Evolutionary conservation across 1,140 invertebrate genomes (phyloP), one percentile per base, ranked within the genome.

Genomic region (Drosophila nikananu): DNA sequence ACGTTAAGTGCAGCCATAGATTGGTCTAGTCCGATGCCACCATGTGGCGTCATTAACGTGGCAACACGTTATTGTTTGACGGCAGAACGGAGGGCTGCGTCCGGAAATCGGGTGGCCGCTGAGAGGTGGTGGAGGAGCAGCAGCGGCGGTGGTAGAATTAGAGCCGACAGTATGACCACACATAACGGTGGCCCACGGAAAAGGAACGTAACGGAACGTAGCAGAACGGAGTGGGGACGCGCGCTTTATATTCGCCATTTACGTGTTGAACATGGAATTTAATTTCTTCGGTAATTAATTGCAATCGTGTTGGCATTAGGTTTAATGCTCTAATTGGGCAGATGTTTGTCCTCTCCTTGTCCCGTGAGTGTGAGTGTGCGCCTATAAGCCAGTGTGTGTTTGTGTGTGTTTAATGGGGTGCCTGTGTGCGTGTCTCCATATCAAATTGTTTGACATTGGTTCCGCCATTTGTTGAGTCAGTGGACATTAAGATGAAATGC

Each of bases 261-360:
- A 90, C 86, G 86, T 90, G 86, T 90, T 90, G 86, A 90, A 82
- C 86, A 86, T 90, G 79, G 79, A 90, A 90, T 90, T 90, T 90
- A 90, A 90, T 90, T 90, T 90, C 86, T 82, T 90, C 73, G 86
- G 86, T 90, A 90, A 90, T 90, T 90, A 90, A 90, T 90, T 90
- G 86, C 86, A 90, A 90, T 90, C 86, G 86, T 90, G 86, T 90
- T 90, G 86, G 86, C 78, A 90, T 90, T 90, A 90, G 71, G 79
- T 86, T 90, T 90, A 90, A 90, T 90, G 86, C 72, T 81, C 78
- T 90, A 90, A 89, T 89, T 84, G 81, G 70, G 63, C 67, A 80
- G 75, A 83, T 83, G 73, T 67, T 48, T 48, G 63, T 46, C 64
- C 64, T 19, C 41, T 64, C 41, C 15, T 19, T n/a, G 10, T 35